These are phyloP conservation scores for Netelia inedita DNA, from an alignment of 2,888 invertebrate species.

Conservation along the genomic window DNA sequence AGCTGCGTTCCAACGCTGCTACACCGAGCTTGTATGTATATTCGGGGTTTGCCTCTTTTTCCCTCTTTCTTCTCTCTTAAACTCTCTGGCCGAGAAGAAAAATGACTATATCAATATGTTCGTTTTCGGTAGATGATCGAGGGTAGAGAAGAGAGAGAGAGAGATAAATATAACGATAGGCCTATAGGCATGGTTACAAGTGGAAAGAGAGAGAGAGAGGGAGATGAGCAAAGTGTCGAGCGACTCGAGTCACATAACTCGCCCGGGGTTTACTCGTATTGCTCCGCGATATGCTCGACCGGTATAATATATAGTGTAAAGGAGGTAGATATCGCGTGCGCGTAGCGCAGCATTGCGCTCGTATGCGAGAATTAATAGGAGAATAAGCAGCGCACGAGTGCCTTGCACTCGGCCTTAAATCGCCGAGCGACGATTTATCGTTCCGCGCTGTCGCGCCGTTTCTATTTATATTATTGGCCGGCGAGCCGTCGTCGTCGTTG, in stretches of 20 bases:
- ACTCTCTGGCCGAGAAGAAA: too few relatives aligned
- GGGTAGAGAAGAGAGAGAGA: too few relatives aligned
- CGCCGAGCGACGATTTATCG: conserved; percentile 81
- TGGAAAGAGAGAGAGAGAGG: conserved; percentile 23
- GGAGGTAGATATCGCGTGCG: too few relatives aligned
- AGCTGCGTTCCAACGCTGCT: conserved; percentile 22
- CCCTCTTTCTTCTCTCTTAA: too few relatives aligned
- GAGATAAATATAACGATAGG: too few relatives aligned
- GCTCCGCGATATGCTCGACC: conserved; percentile 63
- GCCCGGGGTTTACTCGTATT: conserved; percentile 60
- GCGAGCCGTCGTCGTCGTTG: conserved; percentile 75
- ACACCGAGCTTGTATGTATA: neutral
- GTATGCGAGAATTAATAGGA: conserved; percentile 55
- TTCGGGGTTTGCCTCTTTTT: too few relatives aligned
- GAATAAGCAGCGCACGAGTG: conserved; percentile 16
- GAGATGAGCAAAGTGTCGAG: neutral
- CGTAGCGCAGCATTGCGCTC: neutral
- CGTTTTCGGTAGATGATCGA: too few relatives aligned
- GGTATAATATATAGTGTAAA: conserved; percentile 61
- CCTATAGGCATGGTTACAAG: too few relatives aligned
- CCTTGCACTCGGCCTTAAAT: conserved; percentile 75
- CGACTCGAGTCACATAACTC: conserved; percentile 63
- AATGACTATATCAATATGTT: too few relatives aligned
- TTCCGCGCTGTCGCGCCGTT: conserved; percentile 80
- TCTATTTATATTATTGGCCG: conserved; percentile 80